Conservation (phyloP, 1,140 invertebrate genomes). For the Drosophila sp. region DNA sequence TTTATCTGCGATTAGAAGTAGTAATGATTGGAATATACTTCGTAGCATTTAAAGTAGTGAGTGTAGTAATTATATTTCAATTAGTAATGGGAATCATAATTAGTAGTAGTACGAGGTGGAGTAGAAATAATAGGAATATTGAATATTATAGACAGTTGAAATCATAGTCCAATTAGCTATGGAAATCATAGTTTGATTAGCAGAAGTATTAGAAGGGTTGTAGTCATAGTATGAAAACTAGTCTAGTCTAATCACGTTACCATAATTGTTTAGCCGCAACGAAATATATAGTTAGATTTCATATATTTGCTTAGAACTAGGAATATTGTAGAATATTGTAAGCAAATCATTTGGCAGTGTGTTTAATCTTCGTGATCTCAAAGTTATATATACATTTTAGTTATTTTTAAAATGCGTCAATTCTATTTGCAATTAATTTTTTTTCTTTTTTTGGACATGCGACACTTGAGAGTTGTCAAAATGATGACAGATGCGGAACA, state of each 20-base stretch:
- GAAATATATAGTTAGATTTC: too few species aligned
- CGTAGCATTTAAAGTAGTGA: neutral
- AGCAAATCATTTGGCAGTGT: neutral
- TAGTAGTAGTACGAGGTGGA: too few species aligned
- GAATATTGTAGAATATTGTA: too few species aligned
- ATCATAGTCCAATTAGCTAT: too few species aligned
- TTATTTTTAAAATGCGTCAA: slow-evolving; percentile 37
- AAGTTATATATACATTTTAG: slow-evolving; percentile 7
- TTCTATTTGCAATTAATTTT: slow-evolving; percentile 19
- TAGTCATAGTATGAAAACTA: neutral
- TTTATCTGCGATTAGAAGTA: too few species aligned
- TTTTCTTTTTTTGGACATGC: slow-evolving; percentile 59
- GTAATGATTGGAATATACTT: neutral
- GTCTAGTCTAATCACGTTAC: too few species aligned
- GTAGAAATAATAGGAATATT: too few species aligned
- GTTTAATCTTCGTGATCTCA: neutral
- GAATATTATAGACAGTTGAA: too few species aligned
- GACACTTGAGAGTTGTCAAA: slow-evolving; percentile 49
- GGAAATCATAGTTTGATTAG: too few species aligned
- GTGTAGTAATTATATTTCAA: neutral
- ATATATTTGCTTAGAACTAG: too few species aligned
- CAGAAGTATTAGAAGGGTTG: neutral
- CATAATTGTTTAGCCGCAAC: too few species aligned
- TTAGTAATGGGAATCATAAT: too few species aligned
- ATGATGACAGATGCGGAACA: slow-evolving; percentile 69